These are phyloP conservation scores for Cremastinae sp. DNA, from an alignment of 2,888 invertebrate species.

Conservation along the genomic window DNA sequence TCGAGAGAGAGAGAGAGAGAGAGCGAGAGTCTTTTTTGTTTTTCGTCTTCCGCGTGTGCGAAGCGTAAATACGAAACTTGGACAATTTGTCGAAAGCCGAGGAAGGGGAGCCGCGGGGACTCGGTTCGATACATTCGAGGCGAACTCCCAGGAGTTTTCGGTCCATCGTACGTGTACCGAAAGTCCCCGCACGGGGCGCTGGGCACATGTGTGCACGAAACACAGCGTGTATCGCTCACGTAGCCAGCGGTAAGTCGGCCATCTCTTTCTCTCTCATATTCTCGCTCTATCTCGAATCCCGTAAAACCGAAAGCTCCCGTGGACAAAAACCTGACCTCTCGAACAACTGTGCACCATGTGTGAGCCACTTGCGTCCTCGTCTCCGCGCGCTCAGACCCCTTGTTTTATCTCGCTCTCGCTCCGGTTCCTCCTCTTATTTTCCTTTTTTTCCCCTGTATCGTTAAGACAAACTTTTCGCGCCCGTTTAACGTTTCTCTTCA, in stretches of 20 bases:
- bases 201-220: constrained; percentile 23
- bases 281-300: constrained; percentile 65
- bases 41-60: constrained; percentile 56
- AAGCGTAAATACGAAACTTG: constrained; percentile 57
- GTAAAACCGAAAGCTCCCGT: constrained; percentile 75
- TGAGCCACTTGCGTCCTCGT: constrained; percentile 77
- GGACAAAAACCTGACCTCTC: constrained; percentile 80
- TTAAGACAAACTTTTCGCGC: constrained; percentile 45
- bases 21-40: background rate
- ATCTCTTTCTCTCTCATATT: constrained; percentile 38
- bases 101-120: constrained; percentile 16
- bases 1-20: too few species aligned
- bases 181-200: constrained; percentile 8
- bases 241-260: constrained; percentile 37
- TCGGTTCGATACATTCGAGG: constrained; percentile 23
- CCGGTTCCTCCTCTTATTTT: constrained; percentile 35
- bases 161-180: constrained; percentile 22
- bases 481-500: constrained; percentile 42
- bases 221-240: constrained; percentile 44
- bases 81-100: constrained; percentile 68
- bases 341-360: constrained; percentile 80
- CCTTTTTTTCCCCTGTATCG: constrained; percentile 45
- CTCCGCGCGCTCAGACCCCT: constrained; percentile 51
- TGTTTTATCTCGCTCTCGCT: constrained; percentile 59
- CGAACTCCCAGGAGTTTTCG: constrained; percentile 36